Base-by-base conservation (phyloP, 1,140 invertebrate species). In the Polypedilum vanderplanki region DNA sequence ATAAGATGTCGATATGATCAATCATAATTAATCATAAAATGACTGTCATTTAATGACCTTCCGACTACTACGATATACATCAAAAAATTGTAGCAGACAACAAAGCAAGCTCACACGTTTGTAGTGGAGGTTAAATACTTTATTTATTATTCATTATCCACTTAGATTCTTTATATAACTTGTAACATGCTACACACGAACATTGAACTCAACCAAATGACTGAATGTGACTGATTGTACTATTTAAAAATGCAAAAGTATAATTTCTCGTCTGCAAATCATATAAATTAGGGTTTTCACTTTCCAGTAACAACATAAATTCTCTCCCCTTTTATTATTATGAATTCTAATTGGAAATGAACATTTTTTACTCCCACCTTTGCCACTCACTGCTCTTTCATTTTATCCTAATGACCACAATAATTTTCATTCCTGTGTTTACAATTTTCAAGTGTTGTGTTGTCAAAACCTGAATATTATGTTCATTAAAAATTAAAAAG, bases 111-210 rank as follows among this genome's bases (percentile, higher is more conserved):
- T 33, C 24, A 33, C 24, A 33, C 24, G 24, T 33, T 33, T 33
- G 24, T 33, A 5, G 24, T 33, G 24, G n/a, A 15, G 46, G 46
- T 57, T 57, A 57, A 57, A 57, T 57, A 57, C 46, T 57, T 57
- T 57, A 57, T 57, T 57, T 57, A 57, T 57, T 57, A 57, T 57
- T 57, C 46, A 57, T 57, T 57, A 57, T 57, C 46, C 46, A 57
- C 12, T 57, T 57, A 57, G 24, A 33, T 33, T 33, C 46, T 57
- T 57, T 57, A 57, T 57, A 12, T 57, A 57, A 57, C 8, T 57
- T 57, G 12, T 57, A 57, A n/a, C 46, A 57, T 57, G 46, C 46
- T 12, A 57, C n/a, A n/a, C n/a, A n/a, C 3, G 46, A n/a, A 57
- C n/a, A n/a, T 57, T 12, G 46, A 57, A n/a, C n/a, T 46, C 9